Conservation (phyloP, 2,113 vertebrate species). For the Pithys albifrons region DNA sequence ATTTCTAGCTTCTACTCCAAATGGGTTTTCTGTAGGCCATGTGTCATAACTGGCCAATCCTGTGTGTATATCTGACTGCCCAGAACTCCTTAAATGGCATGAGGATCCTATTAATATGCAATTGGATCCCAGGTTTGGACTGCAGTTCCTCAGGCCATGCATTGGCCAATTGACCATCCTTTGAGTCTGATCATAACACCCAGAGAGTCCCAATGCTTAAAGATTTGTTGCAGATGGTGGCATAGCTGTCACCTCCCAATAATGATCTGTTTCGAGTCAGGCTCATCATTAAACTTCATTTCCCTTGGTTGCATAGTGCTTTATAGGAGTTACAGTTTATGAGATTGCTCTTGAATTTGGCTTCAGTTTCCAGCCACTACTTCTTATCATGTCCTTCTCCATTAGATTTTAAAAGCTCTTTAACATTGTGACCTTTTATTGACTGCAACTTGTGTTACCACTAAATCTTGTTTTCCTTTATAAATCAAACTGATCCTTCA, state of each 20-base stretch:
- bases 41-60: not conserved
- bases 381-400: conserved; percentile 5
- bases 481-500: conserved; percentile 9
- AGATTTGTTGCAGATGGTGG: not conserved
- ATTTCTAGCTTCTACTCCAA: not conserved
- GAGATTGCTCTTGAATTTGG: not conserved
- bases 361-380: not conserved
- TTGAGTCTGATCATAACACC: not conserved
- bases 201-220: not conserved
- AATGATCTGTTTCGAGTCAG: not conserved
- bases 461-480: conserved; percentile 10
- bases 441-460: not conserved
- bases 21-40: not conserved
- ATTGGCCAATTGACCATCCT: not conserved
- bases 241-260: not conserved
- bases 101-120: not conserved
- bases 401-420: conserved; percentile 27
- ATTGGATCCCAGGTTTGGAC: not conserved
- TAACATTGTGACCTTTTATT: conserved; percentile 38
- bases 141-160: not conserved
- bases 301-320: not conserved
- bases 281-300: not conserved
- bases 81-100: not conserved
- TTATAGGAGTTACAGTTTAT: not conserved
- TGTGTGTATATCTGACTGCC: not conserved